These are phyloP conservation scores for Drosophila limbata DNA, from an alignment of 2,888 invertebrate genomes.

Conservation along the genomic window DNA sequence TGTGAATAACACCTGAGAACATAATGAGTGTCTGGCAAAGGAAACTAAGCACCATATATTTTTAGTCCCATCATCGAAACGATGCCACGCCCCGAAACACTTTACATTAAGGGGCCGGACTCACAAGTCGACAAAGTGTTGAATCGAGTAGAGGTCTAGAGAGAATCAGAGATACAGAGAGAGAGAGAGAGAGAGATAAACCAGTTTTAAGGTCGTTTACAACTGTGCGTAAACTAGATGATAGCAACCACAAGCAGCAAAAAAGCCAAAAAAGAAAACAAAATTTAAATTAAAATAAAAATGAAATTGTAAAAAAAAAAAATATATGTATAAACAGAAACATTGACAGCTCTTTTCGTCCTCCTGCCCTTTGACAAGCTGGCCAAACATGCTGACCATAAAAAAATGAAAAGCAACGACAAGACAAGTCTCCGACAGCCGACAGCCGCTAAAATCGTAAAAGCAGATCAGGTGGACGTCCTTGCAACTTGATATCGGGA, in stretches of 20 bases:
- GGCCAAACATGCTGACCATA: slow-evolving; percentile 39
- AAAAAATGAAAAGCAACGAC: slow-evolving; percentile 16
- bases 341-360: slow-evolving; percentile 60
- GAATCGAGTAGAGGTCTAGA: background rate
- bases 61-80: slow-evolving; percentile 29
- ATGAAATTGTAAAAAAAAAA: slow-evolving; percentile 13
- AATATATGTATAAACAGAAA: slow-evolving; percentile 27
- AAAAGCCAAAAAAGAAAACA: slow-evolving; percentile 7
- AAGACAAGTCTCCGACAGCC: slow-evolving; percentile 42
- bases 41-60: slow-evolving; percentile 29
- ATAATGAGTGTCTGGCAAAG: slow-evolving; percentile 10
- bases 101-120: slow-evolving; percentile 44
- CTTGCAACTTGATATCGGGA: slow-evolving; percentile 51
- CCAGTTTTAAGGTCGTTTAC: slow-evolving; percentile 40
- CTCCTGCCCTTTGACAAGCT: slow-evolving; percentile 37
- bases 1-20: slow-evolving; percentile 20
- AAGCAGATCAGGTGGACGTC: slow-evolving; percentile 73
- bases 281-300: slow-evolving; percentile 30
- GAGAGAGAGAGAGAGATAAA: slow-evolving; percentile 14
- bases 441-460: slow-evolving; percentile 48
- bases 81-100: slow-evolving; percentile 30
- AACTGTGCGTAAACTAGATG: slow-evolving; percentile 64
- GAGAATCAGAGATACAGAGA: too few species aligned
- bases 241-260: slow-evolving; percentile 7
- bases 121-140: slow-evolving; percentile 23